Evolutionary conservation across 2,888 invertebrate species (phyloP), one percentile per base, ranked within the genome.

Genomic region (Sinhomidia bicolor): DNA sequence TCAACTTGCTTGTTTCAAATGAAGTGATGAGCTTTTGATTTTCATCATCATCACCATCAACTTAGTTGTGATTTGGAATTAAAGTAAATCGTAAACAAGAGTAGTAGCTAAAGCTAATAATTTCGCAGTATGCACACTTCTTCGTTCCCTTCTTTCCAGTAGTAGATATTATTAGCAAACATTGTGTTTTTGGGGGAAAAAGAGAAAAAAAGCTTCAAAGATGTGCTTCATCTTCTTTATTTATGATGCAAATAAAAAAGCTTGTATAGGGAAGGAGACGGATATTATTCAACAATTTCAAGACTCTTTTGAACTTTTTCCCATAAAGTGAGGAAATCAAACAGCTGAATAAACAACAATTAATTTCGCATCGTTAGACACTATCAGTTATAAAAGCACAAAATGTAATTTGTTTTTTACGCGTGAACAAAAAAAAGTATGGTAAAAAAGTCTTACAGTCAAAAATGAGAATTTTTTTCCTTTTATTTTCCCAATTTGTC

Each of bases 1-100:
- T n/a, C 17, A 71, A 71, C 41, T 41, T 74, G 32, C 44, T 44
- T 62, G 80, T 44, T 80, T 79, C 20, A 29, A 79, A 20, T 44
- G 41, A 71, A 71, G 57, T 23, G 80, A 65, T 80, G 80, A 62
- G 80, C 62, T 62, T 80, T 60, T 80, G 80, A 62, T 44, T 80
- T 80, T 60, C 79, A 57, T 80, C 79, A 54, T 79, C 41, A 20
- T 23, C n/a, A n/a, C n/a, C n/a, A n/a, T n/a, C 71, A n/a, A 20
- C 10, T 54, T 36, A 7, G 41, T 41, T 54, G 57, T 17, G 57
- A 79, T 79, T 60, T 74, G 74, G 44, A 47, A 47, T 74, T 74
- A 74, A 26, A 47, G 74, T 44, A 74, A 74, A 74, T 44, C 74
- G 41, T 71, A 44, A 41, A 23, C 44, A 71, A 44, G 20, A 23